These are phyloP conservation scores for Entelurus aequoreus DNA, from an alignment of 2,113 vertebrate genomes.

Conservation along the genomic window DNA sequence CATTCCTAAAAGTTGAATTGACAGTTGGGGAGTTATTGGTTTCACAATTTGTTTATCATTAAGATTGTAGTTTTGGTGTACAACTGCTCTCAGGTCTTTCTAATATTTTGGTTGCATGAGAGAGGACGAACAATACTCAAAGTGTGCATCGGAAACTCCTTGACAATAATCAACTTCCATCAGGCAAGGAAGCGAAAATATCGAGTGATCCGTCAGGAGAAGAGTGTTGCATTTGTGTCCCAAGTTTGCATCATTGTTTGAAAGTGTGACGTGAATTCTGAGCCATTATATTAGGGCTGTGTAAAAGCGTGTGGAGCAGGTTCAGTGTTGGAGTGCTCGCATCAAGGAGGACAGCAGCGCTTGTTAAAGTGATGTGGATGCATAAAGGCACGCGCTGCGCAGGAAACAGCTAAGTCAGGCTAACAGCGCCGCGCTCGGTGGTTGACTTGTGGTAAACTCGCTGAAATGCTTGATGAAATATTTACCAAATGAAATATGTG, in stretches of 20 bases:
- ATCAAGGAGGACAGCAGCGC: constrained; percentile 38
- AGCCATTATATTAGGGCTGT: constrained; percentile 30
- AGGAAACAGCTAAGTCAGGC: constrained; percentile 45
- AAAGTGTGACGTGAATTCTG: constrained; percentile 28
- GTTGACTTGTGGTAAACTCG: constrained; percentile 57
- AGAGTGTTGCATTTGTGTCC: constrained; percentile 37
- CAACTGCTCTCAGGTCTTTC: background rate
- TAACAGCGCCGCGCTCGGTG: constrained; percentile 54
- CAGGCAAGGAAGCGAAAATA: constrained; percentile 24
- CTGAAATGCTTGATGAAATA: constrained; percentile 61
- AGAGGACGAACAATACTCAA: background rate
- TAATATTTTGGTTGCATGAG: background rate
- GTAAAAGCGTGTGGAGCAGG: constrained; percentile 21
- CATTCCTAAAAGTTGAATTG: too few relatives aligned
- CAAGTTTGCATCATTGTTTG: constrained; percentile 62
- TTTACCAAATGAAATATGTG: constrained; percentile 53
- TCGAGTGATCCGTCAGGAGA: constrained; percentile 32
- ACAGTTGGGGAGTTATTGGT: too few relatives aligned
- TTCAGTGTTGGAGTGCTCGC: constrained; percentile 25
- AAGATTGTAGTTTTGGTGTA: background rate
- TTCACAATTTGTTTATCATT: background rate
- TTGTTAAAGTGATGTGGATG: constrained; percentile 59
- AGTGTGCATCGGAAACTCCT: constrained; percentile 27
- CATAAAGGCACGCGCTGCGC: background rate
- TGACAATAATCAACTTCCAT: constrained; percentile 59